These are phyloP conservation scores for Anneissia japonica DNA, from an alignment of 35 echinoderm and acorn worm genomes.

Conservation along the genomic window DNA sequence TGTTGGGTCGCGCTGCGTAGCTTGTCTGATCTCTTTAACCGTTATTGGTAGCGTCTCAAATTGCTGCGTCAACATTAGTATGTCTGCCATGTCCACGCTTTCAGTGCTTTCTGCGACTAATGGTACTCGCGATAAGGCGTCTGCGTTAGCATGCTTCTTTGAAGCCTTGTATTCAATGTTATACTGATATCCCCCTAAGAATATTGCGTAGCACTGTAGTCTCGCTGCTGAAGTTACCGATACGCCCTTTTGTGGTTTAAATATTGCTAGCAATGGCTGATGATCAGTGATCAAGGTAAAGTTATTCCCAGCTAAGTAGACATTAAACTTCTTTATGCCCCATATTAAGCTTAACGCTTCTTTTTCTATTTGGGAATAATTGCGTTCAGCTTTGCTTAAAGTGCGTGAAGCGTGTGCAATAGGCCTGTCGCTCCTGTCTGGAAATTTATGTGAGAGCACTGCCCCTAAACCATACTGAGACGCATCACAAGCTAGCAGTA, in stretches of 20 bases:
- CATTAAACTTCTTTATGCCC: constrained; percentile 21
- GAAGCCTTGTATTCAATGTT: constrained; percentile 42
- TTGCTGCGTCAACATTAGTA: too few relatives aligned
- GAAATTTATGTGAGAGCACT: constrained; percentile 22
- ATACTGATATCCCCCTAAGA: constrained; percentile 44
- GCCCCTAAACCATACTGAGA: constrained; percentile 51
- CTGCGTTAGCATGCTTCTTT: constrained; percentile 39
- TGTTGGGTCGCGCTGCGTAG: too few relatives aligned
- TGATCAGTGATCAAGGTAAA: constrained; percentile 49
- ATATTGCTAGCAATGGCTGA: constrained; percentile 33
- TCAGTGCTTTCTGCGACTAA: too few relatives aligned
- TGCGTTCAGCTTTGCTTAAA: constrained; percentile 20
- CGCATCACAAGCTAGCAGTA: constrained; percentile 31
- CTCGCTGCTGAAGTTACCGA: constrained; percentile 35
- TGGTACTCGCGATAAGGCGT: constrained; percentile 40
- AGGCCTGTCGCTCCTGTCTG: constrained; percentile 23
- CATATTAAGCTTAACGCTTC: constrained; percentile 27
- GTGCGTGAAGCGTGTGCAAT: constrained; percentile 40
- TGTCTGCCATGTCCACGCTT: too few relatives aligned
- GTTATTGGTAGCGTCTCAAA: too few relatives aligned
- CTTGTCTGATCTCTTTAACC: too few relatives aligned
- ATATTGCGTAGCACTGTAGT: constrained; percentile 43
- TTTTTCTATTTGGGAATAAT: constrained; percentile 41
- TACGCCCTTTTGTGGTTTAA: constrained; percentile 32
- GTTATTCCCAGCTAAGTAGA: constrained; percentile 37